Percentiles rank a stretch among this genome's conserved stretches.
These are phyloP conservation scores for Corythoichthys haematopterus DNA, from an alignment of 2,113 vertebrate genomes.

Conservation along the genomic window DNA sequence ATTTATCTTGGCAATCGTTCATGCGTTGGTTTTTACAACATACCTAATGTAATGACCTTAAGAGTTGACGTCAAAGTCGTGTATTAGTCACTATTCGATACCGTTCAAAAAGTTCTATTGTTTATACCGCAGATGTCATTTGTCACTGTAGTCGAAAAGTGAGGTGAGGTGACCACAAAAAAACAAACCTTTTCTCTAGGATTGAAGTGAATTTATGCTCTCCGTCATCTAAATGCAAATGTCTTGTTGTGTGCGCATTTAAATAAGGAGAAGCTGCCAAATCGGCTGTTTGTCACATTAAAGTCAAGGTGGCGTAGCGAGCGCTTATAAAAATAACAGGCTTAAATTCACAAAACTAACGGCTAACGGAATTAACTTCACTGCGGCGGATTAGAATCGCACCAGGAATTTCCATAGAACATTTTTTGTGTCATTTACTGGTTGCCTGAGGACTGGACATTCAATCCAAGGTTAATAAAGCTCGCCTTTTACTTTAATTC, in stretches of 20 bases:
- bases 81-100: neutral
- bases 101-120: too few relatives aligned
- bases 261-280: constrained; percentile 44
- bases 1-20: neutral
- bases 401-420: constrained; percentile 49
- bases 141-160: neutral
- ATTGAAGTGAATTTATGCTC: constrained; percentile 23
- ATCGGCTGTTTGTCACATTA: constrained; percentile 48
- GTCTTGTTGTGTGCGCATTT: constrained; percentile 40
- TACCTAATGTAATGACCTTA: too few relatives aligned
- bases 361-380: constrained; percentile 55
- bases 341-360: constrained; percentile 50
- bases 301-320: constrained; percentile 32
- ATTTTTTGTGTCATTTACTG: constrained; percentile 31
- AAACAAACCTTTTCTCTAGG: neutral
- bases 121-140: neutral
- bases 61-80: too few relatives aligned
- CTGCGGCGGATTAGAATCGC: constrained; percentile 46
- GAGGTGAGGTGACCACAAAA: neutral
- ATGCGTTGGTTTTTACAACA: too few relatives aligned
- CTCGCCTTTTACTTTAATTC: constrained; percentile 44
- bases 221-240: constrained; percentile 66
- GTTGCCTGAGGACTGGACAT: constrained; percentile 31
- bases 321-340: constrained; percentile 44
- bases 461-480: constrained; percentile 58